Evolutionary conservation across 2,797 vertebrate species (phyloP).

Genomic region (Antennarius maculatus): DNA sequence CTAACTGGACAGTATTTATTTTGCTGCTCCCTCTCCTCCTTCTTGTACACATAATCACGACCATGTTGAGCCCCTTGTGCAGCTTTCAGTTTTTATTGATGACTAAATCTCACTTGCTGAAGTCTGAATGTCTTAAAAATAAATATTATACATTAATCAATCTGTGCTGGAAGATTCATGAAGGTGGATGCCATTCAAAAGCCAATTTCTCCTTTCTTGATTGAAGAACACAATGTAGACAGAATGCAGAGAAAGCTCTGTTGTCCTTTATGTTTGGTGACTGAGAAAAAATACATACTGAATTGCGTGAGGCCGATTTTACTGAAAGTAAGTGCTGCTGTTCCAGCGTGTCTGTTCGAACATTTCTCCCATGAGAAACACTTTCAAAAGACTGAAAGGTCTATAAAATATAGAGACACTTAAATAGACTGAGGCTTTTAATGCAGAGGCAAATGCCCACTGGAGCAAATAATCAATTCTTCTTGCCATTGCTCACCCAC

Average conservation of each 20-base stretch:
- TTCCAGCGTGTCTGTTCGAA: conserved; percentile 7
- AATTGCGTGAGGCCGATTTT: conserved; percentile 13
- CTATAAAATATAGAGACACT: conserved; percentile 34
- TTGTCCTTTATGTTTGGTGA: neutral
- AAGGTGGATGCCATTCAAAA: too few relatives aligned
- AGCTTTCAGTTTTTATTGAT: conserved; percentile 9
- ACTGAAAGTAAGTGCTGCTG: conserved; percentile 6
- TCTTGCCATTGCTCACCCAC: conserved; percentile 3
- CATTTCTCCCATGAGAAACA: conserved; percentile 9
- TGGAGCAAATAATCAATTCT: conserved; percentile 41
- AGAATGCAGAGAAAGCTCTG: neutral
- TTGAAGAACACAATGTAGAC: neutral
- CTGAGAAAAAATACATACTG: neutral
- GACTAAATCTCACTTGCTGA: neutral
- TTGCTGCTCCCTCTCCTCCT: conserved; percentile 19
- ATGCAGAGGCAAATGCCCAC: conserved; percentile 40
- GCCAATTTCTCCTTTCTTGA: neutral
- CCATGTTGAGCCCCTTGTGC: conserved; percentile 36
- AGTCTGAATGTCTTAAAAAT: neutral
- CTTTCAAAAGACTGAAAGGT: conserved; percentile 8
- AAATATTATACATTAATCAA: neutral
- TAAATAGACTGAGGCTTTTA: conserved; percentile 24
- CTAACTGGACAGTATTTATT: conserved; percentile 44
- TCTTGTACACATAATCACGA: conserved; percentile 30
- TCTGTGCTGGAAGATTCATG: too few relatives aligned